phyloP scores from a whole-genome alignment of 2,797 vertebrate species.

The Rhinella marina region DNA sequence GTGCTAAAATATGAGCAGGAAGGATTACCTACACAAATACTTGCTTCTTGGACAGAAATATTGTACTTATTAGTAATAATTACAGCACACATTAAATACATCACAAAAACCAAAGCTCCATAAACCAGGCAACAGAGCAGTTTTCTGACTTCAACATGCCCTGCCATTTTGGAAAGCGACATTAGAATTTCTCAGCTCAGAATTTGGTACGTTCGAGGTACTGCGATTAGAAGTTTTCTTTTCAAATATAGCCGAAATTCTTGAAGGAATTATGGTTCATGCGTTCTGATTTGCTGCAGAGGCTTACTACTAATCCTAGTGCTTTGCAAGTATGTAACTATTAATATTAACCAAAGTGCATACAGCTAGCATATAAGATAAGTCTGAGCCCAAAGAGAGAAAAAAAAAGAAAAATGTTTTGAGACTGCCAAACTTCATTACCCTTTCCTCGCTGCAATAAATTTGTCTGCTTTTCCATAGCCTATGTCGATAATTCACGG shows the following conservation, averaged over 20 bases:
- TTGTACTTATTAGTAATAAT: neutral
- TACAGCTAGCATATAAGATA: conserved; percentile 22
- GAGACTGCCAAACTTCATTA: conserved; percentile 33
- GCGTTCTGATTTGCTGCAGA: conserved; percentile 33
- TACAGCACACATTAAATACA: neutral
- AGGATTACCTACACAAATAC: no score
- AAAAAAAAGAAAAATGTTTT: neutral
- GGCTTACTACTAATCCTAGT: conserved; percentile 39
- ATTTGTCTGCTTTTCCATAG: neutral
- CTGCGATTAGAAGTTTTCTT: neutral
- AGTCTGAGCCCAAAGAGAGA: conserved; percentile 8
- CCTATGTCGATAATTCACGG: neutral
- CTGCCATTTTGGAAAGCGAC: neutral
- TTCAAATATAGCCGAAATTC: conserved; percentile 30
- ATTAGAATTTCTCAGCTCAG: neutral
- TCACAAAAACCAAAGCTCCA: neutral
- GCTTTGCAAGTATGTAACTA: conserved; percentile 24
- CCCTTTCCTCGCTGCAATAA: conserved; percentile 5
- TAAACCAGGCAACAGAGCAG: neutral
- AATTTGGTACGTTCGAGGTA: neutral
- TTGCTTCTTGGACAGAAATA: no score
- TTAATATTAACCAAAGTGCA: conserved; percentile 26
- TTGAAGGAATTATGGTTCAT: conserved; percentile 25
- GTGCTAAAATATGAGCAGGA: no score
- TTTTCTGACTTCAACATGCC: neutral